Percentiles rank a stretch among this genome's conserved stretches.
phyloP scores from a whole-genome alignment of 2,888 invertebrate species.

The Tachina fera region DNA sequence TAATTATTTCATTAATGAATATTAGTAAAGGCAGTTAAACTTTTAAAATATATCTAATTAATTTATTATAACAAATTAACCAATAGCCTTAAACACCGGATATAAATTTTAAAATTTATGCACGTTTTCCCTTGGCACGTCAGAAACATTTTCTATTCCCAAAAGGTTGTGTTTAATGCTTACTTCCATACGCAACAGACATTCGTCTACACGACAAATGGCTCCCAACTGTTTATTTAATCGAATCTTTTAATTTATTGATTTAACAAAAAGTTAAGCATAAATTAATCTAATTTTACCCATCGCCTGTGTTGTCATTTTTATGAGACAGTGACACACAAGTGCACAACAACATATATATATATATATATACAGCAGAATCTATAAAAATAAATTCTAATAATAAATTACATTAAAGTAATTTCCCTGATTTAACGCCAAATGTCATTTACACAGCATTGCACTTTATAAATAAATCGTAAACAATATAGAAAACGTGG shows the following conservation, averaged over 20 bases:
- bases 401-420: conserved; percentile 50
- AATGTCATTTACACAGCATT: conserved; percentile 47
- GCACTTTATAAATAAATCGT: conserved; percentile 34
- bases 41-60: neutral
- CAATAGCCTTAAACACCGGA: neutral
- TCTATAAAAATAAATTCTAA: conserved; percentile 38
- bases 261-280: conserved; percentile 35
- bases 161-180: conserved; percentile 35
- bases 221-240: conserved; percentile 7
- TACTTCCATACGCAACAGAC: neutral
- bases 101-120: neutral
- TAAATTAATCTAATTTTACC: conserved; percentile 42
- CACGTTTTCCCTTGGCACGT: too few species aligned
- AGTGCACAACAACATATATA: neutral
- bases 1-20: neutral
- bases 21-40: neutral
- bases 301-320: conserved; percentile 10
- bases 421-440: conserved; percentile 58
- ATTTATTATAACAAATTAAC: neutral
- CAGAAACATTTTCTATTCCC: neutral
- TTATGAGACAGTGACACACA: conserved; percentile 15
- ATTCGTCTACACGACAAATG: conserved; percentile 4
- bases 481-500: conserved; percentile 8
- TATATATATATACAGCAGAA: neutral
- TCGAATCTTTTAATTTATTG: conserved; percentile 37